phyloP scores from a whole-genome alignment of 2,797 vertebrate genomes.

The Melanotaenia trifasciata region DNA sequence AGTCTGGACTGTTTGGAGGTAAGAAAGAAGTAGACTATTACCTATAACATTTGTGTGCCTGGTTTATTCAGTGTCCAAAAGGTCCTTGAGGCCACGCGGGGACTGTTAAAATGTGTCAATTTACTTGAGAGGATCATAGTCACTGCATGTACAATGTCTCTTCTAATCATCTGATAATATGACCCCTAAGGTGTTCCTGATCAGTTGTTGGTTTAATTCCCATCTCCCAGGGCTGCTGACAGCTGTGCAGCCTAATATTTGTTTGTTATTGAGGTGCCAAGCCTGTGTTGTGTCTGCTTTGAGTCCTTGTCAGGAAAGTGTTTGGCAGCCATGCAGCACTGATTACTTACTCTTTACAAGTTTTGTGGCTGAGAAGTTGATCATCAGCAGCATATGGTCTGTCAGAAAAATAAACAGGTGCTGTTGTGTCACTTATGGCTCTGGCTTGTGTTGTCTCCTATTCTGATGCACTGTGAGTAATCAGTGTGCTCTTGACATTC shows the following conservation, averaged over 20 bases:
- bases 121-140: conserved; percentile 46
- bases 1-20: conserved; percentile 96
- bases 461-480: conserved; percentile 21
- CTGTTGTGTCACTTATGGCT: conserved; percentile 25
- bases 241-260: conserved; percentile 10
- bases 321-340: conserved; percentile 28
- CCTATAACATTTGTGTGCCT: conserved; percentile 30
- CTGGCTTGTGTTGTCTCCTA: conserved; percentile 21
- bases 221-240: conserved; percentile 20
- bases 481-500: conserved; percentile 56
- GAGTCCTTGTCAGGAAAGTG: conserved; percentile 26
- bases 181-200: conserved; percentile 7
- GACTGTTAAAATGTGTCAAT: conserved; percentile 51
- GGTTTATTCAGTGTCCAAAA: conserved; percentile 45
- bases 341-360: conserved; percentile 36
- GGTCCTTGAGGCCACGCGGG: conserved; percentile 19
- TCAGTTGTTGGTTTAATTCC: conserved; percentile 17
- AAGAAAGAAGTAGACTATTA: conserved; percentile 64
- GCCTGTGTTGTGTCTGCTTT: conserved; percentile 21
- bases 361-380: conserved; percentile 47
- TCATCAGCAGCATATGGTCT: conserved; percentile 26
- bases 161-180: conserved; percentile 13
- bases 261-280: neutral
- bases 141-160: conserved; percentile 3
- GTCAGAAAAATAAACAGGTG: conserved; percentile 37